Conservation (phyloP, 1,140 invertebrate species). For the Apolygus lucorum region DNA sequence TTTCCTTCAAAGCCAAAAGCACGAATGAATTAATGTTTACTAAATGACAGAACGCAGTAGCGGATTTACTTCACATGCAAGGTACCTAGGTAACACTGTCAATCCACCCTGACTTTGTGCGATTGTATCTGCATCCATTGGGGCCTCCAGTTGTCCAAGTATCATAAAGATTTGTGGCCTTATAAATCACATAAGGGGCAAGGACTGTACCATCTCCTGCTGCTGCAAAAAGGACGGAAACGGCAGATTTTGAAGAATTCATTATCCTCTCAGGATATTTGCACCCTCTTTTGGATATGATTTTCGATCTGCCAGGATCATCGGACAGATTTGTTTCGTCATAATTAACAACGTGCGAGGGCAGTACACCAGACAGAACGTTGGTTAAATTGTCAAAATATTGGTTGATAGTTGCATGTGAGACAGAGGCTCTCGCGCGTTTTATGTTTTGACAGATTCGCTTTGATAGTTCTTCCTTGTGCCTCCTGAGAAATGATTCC, state of each 20-base stretch:
- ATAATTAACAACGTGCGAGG: too few species aligned
- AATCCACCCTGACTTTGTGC: too few species aligned
- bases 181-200: constrained; percentile 33
- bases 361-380: not conserved
- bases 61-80: too few species aligned
- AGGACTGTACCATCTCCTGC: constrained; percentile 29
- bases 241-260: constrained; percentile 31
- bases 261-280: constrained; percentile 33
- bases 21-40: not conserved
- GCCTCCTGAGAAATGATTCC: too few species aligned
- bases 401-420: not conserved
- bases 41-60: too few species aligned
- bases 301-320: constrained; percentile 31
- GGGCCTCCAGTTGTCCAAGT: not conserved
- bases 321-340: too few species aligned
- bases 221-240: constrained; percentile 32
- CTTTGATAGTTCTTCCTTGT: too few species aligned
- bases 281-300: constrained; percentile 29
- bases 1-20: not conserved
- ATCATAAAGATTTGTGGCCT: constrained; percentile 1
- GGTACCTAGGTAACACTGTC: too few species aligned
- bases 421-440: not conserved
- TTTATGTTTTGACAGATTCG: not conserved
- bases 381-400: not conserved
- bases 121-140: not conserved